These are phyloP conservation scores for Samia ricini DNA, from an alignment of 1,140 invertebrate species.

Conservation along the genomic window DNA sequence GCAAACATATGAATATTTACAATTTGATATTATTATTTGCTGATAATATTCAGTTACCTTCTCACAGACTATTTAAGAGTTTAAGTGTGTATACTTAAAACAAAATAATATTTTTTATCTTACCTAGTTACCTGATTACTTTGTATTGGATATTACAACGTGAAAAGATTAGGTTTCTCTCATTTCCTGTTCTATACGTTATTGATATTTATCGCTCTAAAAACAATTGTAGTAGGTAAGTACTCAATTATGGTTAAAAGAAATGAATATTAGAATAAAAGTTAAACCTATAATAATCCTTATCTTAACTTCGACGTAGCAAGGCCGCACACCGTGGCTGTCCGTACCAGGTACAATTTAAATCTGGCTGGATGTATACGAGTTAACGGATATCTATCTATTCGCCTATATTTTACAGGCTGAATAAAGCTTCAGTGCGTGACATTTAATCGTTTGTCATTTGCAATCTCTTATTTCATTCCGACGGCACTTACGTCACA, in stretches of 20 bases:
- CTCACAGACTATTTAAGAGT: too few species aligned
- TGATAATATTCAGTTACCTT: too few species aligned
- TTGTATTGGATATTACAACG: too few species aligned
- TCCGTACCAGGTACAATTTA: background rate
- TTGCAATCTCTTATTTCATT: background rate
- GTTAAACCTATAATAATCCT: background rate
- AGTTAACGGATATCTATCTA: background rate
- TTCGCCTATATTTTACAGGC: background rate
- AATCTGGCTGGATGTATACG: background rate
- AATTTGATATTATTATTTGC: too few species aligned
- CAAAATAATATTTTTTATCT: too few species aligned
- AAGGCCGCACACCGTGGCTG: background rate
- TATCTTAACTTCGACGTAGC: background rate
- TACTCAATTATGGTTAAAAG: background rate
- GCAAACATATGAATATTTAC: too few species aligned
- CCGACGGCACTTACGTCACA: background rate
- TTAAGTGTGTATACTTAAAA: too few species aligned
- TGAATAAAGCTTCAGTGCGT: background rate
- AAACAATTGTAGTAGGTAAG: background rate
- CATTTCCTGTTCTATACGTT: background rate
- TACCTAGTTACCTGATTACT: too few species aligned
- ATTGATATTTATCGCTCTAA: background rate
- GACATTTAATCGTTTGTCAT: background rate
- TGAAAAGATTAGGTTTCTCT: too few species aligned
- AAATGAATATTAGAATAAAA: background rate